A percentile compares a stretch with the other conserved stretches of the same genome.
These are phyloP conservation scores for Buathra laborator DNA, from an alignment of 2,888 invertebrate genomes.

Conservation along the genomic window DNA sequence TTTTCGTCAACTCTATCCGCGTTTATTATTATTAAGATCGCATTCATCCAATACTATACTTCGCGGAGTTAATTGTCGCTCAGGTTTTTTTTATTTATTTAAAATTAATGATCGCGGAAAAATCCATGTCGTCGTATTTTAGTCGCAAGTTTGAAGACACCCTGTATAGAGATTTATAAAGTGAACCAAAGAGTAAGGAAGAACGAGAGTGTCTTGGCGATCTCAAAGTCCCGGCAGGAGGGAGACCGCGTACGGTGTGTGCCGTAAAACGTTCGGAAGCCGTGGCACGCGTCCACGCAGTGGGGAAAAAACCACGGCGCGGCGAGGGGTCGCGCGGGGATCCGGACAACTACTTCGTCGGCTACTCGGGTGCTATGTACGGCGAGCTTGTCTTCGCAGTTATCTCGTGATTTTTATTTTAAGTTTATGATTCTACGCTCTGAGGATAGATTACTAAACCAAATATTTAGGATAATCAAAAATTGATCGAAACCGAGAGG, in stretches of 20 bases:
- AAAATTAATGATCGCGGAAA: neutral
- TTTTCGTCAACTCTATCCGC: no score
- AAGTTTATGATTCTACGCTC: neutral
- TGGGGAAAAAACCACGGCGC: slow-evolving; percentile 38
- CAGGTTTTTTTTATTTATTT: neutral
- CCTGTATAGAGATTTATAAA: slow-evolving; percentile 45
- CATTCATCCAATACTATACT: no score
- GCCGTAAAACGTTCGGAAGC: slow-evolving; percentile 62
- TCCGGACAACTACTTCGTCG: slow-evolving; percentile 17
- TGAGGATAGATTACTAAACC: no score
- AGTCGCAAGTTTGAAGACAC: slow-evolving; percentile 1
- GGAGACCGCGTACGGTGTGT: slow-evolving; percentile 45
- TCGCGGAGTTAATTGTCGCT: no score
- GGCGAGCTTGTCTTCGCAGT: slow-evolving; percentile 29
- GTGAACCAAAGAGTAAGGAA: slow-evolving; percentile 53
- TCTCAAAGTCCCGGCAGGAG: slow-evolving; percentile 47
- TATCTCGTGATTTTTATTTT: slow-evolving; percentile 31
- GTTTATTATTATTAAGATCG: no score
- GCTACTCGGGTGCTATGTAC: slow-evolving; percentile 4
- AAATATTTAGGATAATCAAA: no score
- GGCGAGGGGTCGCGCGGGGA: slow-evolving; percentile 22
- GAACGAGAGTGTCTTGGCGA: slow-evolving; percentile 56
- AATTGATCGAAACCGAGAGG: no score
- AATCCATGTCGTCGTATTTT: neutral
- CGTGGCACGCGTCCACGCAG: slow-evolving; percentile 62